These are phyloP conservation scores for Sebastes wilsoni DNA, from an alignment of 2,797 vertebrate genomes.

Conservation along the genomic window DNA sequence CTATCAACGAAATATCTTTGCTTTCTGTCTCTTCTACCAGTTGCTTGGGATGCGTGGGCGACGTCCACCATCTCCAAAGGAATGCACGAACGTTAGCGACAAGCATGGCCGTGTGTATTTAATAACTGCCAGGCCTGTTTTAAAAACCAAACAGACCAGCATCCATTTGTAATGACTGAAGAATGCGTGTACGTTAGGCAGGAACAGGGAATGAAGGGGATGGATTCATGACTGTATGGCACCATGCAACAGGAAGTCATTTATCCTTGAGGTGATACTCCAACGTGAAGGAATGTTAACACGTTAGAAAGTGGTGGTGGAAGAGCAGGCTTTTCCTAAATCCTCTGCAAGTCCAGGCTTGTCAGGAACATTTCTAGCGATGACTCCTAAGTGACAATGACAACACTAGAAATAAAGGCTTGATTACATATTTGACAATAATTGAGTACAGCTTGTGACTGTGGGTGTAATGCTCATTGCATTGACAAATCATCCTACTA, in stretches of 20 bases:
- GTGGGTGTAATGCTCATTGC: conserved; percentile 3
- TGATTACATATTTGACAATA: conserved; percentile 10
- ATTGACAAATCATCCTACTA: conserved; percentile 4
- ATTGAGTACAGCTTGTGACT: background rate
- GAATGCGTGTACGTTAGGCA: conserved; percentile 78
- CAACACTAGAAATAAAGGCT: conserved; percentile 52
- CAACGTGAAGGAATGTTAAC: conserved; percentile 68
- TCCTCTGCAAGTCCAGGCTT: conserved; percentile 68
- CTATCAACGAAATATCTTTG: background rate
- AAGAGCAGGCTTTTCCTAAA: conserved; percentile 78
- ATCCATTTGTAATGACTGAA: conserved; percentile 66
- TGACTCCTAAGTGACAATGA: conserved; percentile 70
- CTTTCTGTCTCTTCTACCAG: background rate
- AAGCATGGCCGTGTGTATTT: conserved; percentile 44
- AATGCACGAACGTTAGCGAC: conserved; percentile 75
- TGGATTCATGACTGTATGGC: conserved; percentile 28
- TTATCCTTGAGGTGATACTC: conserved; percentile 51
- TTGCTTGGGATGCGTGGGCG: conserved; percentile 56
- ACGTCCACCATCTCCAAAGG: conserved; percentile 39
- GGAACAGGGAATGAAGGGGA: conserved; percentile 50
- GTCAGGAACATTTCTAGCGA: conserved; percentile 52
- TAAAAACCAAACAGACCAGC: conserved; percentile 71
- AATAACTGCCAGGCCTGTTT: conserved; percentile 72
- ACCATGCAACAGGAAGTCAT: conserved; percentile 62
- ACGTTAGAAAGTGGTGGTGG: conserved; percentile 65